Evolutionary conservation across 2,888 invertebrate genomes (phyloP).

Genomic region (Ophion ventricosus): DNA sequence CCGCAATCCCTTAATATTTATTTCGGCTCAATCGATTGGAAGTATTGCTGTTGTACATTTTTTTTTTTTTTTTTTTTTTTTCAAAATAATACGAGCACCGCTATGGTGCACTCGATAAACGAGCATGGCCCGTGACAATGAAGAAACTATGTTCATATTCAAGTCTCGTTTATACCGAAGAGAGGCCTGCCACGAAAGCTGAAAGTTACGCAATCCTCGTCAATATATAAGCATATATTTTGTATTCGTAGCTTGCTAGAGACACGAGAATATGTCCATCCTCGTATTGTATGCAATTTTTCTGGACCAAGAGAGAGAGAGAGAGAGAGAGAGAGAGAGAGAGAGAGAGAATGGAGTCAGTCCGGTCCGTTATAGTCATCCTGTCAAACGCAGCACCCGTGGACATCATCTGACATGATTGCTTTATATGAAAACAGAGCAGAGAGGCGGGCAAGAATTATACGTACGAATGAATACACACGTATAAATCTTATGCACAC

Average conservation of each 20-base stretch:
- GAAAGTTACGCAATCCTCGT: conserved; percentile 57
- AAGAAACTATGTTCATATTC: not conserved
- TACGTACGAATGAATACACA: conserved; percentile 5
- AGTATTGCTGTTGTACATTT: too few relatives aligned
- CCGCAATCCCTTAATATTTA: too few relatives aligned
- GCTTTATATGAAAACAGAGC: conserved; percentile 76
- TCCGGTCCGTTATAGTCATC: conserved; percentile 76
- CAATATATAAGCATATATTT: conserved; percentile 16
- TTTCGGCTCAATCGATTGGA: too few relatives aligned
- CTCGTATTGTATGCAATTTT: conserved; percentile 53
- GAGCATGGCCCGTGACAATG: too few relatives aligned
- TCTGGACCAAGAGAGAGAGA: conserved; percentile 40
- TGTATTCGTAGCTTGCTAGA: not conserved
- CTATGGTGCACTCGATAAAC: too few relatives aligned
- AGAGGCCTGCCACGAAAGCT: conserved; percentile 29
- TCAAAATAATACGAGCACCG: too few relatives aligned
- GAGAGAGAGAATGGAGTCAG: conserved; percentile 69
- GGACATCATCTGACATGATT: conserved; percentile 76
- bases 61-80: too few relatives aligned
- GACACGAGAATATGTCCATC: conserved; percentile 34
- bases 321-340: conserved; percentile 74
- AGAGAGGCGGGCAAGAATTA: conserved; percentile 66
- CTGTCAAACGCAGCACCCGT: conserved; percentile 79
- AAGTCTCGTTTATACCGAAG: not conserved
- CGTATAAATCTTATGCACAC: not conserved